A percentile compares a stretch with the other conserved stretches of the same genome.
Conservation (phyloP, 2,888 invertebrate genomes). For the Tortricodes alternella region DNA sequence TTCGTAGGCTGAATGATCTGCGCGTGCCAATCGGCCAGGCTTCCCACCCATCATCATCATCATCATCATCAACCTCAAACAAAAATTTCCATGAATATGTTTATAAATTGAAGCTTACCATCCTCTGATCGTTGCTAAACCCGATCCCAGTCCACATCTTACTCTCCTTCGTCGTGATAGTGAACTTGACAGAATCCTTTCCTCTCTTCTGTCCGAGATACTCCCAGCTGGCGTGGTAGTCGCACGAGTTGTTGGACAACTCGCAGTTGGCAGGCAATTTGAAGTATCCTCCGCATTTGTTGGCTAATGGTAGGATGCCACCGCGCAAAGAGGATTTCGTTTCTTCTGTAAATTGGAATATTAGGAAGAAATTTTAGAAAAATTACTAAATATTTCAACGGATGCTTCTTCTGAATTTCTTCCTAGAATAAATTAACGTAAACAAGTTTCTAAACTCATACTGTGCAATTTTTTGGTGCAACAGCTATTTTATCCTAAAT, state of each 20-base stretch:
- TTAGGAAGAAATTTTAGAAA: too few relatives aligned
- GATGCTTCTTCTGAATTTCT: too few relatives aligned
- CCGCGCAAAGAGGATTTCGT: constrained; percentile 67
- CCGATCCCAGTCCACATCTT: constrained; percentile 95
- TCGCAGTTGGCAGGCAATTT: constrained; percentile 87
- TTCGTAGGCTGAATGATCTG: too few relatives aligned
- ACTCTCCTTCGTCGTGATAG: constrained; percentile 89
- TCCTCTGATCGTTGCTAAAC: constrained; percentile 91
- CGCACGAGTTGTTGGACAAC: constrained; percentile 84
- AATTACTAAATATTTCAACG: too few relatives aligned
- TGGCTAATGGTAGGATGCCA: constrained; percentile 61
- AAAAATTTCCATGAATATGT: constrained; percentile 29
- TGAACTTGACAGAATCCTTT: constrained; percentile 90
- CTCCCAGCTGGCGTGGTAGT: constrained; percentile 92
- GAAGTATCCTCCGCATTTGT: constrained; percentile 90
- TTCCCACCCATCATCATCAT: too few relatives aligned
- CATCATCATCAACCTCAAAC: not conserved
- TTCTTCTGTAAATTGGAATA: constrained; percentile 77
- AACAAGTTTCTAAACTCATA: too few relatives aligned
- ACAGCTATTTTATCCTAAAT: too few relatives aligned
- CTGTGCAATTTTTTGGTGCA: too few relatives aligned
- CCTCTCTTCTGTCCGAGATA: constrained; percentile 84
- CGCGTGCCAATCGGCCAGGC: too few relatives aligned
- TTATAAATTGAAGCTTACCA: constrained; percentile 86
- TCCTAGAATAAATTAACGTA: too few relatives aligned